Percentiles rank a stretch among this genome's conserved stretches.
phyloP scores from a whole-genome alignment of 2,888 invertebrate genomes.

The Ischnus inquisitorius region DNA sequence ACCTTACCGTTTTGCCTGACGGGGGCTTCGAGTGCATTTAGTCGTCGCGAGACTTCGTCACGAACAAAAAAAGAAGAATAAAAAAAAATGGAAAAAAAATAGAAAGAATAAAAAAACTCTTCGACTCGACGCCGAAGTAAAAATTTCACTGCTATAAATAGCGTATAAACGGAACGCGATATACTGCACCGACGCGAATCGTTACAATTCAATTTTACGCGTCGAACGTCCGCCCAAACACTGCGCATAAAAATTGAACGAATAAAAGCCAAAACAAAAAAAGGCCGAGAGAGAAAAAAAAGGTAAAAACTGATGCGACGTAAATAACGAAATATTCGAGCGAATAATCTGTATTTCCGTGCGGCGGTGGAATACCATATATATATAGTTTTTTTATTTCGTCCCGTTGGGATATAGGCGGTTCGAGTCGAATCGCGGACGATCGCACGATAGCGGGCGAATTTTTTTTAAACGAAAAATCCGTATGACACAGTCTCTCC shows the following conservation, averaged over 20 bases:
- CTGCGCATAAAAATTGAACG: slow-evolving; percentile 20
- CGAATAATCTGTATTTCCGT: slow-evolving; percentile 37
- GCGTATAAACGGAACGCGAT: slow-evolving; percentile 24
- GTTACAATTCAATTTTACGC: background rate
- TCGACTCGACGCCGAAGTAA: slow-evolving; percentile 19
- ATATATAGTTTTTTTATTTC: slow-evolving; percentile 28
- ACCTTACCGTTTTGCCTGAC: slow-evolving; percentile 38
- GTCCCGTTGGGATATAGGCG: slow-evolving; percentile 8
- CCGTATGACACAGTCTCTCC: background rate
- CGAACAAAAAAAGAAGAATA: slow-evolving; percentile 41
- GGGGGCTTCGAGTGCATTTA: slow-evolving; percentile 74
- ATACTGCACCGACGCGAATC: background rate
- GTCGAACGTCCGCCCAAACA: background rate
- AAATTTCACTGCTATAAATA: slow-evolving; percentile 56
- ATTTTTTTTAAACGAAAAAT: background rate
- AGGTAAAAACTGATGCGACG: background rate
- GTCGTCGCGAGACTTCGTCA: slow-evolving; percentile 67
- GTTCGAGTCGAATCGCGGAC: background rate
- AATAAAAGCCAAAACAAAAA: background rate
- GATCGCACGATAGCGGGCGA: background rate
- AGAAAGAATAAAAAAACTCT: slow-evolving; percentile 3
- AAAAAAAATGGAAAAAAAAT: slow-evolving; percentile 15
- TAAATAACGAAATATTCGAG: slow-evolving; percentile 50
- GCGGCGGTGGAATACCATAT: background rate
- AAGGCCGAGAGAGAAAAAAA: background rate